Evolutionary conservation across 2,797 vertebrate species (phyloP).

Genomic region (Chelmon rostratus): DNA sequence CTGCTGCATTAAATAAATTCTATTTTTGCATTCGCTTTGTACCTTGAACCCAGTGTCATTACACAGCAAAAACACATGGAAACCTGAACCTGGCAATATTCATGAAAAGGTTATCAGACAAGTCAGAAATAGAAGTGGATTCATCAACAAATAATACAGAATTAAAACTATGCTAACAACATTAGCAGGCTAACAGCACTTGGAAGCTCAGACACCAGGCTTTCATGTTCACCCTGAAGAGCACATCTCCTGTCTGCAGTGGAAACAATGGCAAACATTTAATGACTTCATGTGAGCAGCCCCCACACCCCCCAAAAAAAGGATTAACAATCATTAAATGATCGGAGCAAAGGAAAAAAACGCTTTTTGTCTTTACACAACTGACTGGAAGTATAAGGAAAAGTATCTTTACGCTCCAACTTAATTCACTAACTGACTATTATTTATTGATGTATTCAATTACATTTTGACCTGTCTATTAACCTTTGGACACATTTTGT

Average conservation of each 20-base stretch:
- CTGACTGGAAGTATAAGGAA: neutral
- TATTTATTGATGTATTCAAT: neutral
- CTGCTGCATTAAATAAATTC: constrained; percentile 39
- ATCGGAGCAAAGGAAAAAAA: neutral
- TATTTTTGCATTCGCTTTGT: constrained; percentile 39
- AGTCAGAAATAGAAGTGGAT: neutral
- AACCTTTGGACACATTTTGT: constrained; percentile 35
- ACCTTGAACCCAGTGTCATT: constrained; percentile 23
- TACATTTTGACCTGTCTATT: constrained; percentile 8
- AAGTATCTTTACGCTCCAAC: neutral
- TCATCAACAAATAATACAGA: neutral
- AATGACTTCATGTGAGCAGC: no score
- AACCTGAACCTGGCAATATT: constrained; percentile 30
- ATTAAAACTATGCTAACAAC: neutral
- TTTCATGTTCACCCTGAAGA: neutral
- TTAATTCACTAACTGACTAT: constrained; percentile 8
- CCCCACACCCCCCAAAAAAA: no score
- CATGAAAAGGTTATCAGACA: neutral
- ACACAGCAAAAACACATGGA: constrained; percentile 18
- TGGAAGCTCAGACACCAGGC: neutral
- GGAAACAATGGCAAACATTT: no score
- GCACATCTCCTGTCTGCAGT: neutral
- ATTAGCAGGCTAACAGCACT: neutral
- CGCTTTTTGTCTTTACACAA: neutral
- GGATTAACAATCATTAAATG: no score